Evolutionary conservation across 2,888 invertebrate genomes (phyloP).

Genomic region (Shargacucullia verbasci): DNA sequence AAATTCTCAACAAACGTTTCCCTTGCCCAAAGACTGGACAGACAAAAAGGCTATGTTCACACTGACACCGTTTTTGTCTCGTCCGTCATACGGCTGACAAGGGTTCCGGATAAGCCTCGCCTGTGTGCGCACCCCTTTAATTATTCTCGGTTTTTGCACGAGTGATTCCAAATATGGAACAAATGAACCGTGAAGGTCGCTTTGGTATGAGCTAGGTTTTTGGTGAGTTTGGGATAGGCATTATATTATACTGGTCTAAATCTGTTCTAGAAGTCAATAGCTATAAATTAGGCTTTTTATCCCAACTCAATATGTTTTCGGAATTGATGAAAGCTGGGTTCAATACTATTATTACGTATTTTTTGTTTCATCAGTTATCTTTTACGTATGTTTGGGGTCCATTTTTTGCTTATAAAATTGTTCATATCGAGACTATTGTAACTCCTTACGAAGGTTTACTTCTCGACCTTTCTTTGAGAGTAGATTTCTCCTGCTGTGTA

Average conservation of each 20-base stretch:
- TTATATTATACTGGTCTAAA: conserved; percentile 10
- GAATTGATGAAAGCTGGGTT: not conserved
- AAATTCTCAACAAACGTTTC: conserved; percentile 66
- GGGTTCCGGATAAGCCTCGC: conserved; percentile 66
- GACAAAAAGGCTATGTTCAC: conserved; percentile 70
- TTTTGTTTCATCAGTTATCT: not conserved
- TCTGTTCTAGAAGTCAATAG: conserved; percentile 8
- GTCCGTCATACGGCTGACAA: conserved; percentile 71
- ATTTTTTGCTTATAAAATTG: too few species aligned
- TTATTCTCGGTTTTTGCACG: conserved; percentile 71
- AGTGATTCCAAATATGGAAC: conserved; percentile 65
- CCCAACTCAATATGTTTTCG: not conserved
- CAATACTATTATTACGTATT: not conserved
- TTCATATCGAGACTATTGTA: too few species aligned
- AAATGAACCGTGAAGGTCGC: conserved; percentile 58
- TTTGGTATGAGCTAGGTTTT: conserved; percentile 34
- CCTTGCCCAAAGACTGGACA: conserved; percentile 60
- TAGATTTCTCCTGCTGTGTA: too few species aligned
- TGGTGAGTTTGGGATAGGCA: not conserved
- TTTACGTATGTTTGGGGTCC: not conserved
- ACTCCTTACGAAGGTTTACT: too few species aligned
- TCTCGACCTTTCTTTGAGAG: too few species aligned
- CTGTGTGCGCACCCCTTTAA: conserved; percentile 68
- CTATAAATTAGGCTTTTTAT: conserved; percentile 12
- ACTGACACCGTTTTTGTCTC: conserved; percentile 70